A percentile compares a stretch with the other conserved stretches of the same genome.
phyloP scores from a whole-genome alignment of 2,113 vertebrate species.

The Gila orcuttii region DNA sequence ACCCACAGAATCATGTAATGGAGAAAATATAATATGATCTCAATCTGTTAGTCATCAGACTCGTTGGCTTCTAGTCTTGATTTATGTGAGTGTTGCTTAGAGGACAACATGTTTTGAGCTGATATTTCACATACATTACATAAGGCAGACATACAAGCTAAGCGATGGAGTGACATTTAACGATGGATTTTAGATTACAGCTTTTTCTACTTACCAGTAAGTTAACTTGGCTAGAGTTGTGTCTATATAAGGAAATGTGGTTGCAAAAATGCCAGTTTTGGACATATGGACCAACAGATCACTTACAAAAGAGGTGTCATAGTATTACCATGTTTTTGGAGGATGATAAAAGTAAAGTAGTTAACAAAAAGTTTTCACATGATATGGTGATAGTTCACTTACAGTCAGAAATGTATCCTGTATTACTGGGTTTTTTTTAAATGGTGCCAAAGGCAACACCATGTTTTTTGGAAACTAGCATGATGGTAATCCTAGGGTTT shows the following conservation, averaged over 20 bases:
- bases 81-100: conserved; percentile 8
- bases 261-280: background rate
- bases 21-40: background rate
- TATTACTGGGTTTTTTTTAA: too few species aligned
- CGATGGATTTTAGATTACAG: conserved; percentile 6
- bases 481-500: too few species aligned
- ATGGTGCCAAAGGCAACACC: too few species aligned
- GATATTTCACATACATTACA: conserved; percentile 7
- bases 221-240: background rate
- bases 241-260: conserved; percentile 6
- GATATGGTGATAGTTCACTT: too few species aligned
- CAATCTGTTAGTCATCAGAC: conserved; percentile 5
- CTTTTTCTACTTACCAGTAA: background rate
- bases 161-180: conserved; percentile 28
- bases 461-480: too few species aligned
- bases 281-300: background rate
- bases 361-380: background rate
- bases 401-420: too few species aligned
- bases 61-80: background rate
- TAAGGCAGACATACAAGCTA: background rate
- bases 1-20: background rate
- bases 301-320: background rate
- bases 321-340: background rate
- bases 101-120: background rate
- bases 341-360: background rate